A percentile compares a stretch with the other conserved stretches of the same genome.
Conservation (phyloP, 2,113 vertebrate species). For the Laterallus jamaicensis region DNA sequence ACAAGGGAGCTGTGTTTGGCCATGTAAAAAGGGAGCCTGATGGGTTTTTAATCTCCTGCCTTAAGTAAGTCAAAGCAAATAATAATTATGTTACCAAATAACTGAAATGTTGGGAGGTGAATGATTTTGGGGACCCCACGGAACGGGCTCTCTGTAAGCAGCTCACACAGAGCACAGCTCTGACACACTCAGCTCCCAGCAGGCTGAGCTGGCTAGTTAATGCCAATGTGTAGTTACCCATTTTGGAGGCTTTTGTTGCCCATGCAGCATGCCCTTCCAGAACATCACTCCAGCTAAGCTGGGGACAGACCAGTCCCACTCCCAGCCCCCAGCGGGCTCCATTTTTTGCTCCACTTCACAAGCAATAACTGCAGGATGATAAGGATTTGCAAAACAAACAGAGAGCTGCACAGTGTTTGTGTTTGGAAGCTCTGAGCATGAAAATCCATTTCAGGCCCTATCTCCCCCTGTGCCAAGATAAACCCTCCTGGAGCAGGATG, state of each 20-base stretch:
- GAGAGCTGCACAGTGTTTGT: conserved; percentile 32
- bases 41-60: not conserved
- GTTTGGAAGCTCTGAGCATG: conserved; percentile 68
- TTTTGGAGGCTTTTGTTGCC: not conserved
- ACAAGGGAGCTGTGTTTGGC: not conserved
- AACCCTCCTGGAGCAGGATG: conserved; percentile 51
- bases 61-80: not conserved
- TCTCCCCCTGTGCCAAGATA: conserved; percentile 58
- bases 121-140: not conserved
- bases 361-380: conserved; percentile 61
- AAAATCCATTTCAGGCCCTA: conserved; percentile 74
- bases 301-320: not conserved
- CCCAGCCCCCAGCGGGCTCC: not conserved
- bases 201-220: not conserved
- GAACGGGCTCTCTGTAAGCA: not conserved
- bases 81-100: not conserved
- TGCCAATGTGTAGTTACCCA: not conserved
- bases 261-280: not conserved
- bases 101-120: not conserved
- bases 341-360: conserved; percentile 66
- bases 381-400: conserved; percentile 74
- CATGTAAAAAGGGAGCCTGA: not conserved
- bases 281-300: not conserved
- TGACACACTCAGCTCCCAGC: not conserved
- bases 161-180: not conserved